phyloP scores from a whole-genome alignment of 2,888 invertebrate genomes.

The Drosophila meridiana region DNA sequence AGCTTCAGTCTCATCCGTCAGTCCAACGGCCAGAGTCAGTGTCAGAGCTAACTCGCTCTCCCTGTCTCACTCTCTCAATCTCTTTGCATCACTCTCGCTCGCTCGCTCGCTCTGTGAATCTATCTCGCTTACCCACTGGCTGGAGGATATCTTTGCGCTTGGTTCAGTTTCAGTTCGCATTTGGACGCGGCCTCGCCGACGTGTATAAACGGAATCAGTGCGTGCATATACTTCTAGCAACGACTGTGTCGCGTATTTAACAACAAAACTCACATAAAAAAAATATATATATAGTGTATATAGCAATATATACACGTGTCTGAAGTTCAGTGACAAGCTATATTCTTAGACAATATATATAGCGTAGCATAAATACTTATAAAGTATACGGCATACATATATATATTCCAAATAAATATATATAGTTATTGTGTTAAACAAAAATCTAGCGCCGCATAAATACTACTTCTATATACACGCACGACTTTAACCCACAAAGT shows the following conservation, averaged over 20 bases:
- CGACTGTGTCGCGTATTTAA: constrained; percentile 49
- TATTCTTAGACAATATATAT: constrained; percentile 35
- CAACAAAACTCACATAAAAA: constrained; percentile 27
- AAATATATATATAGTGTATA: constrained; percentile 10
- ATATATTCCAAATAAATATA: constrained; percentile 18
- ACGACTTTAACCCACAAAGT: constrained; percentile 59
- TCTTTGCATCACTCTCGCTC: constrained; percentile 23
- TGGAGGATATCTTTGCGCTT: constrained; percentile 75
- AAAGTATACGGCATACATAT: constrained; percentile 10
- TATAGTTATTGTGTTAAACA: constrained; percentile 51
- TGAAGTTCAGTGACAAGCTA: constrained; percentile 69
- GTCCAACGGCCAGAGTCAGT: constrained; percentile 38
- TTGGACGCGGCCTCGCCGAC: constrained; percentile 76
- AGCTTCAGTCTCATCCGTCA: constrained; percentile 53
- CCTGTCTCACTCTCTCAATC: constrained; percentile 6
- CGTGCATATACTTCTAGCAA: constrained; percentile 43
- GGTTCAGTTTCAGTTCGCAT: constrained; percentile 77
- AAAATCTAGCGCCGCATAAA: constrained; percentile 49
- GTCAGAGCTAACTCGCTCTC: constrained; percentile 56
- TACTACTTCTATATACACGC: constrained; percentile 33
- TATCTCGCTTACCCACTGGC: constrained; percentile 45
- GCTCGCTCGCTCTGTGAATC: constrained; percentile 20
- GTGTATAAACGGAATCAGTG: constrained; percentile 50
- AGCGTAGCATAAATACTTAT: constrained; percentile 33
- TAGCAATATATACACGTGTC: constrained; percentile 62